These are phyloP conservation scores for Synanthedon formicaeformis DNA, from an alignment of 2,888 invertebrate genomes.

Conservation along the genomic window DNA sequence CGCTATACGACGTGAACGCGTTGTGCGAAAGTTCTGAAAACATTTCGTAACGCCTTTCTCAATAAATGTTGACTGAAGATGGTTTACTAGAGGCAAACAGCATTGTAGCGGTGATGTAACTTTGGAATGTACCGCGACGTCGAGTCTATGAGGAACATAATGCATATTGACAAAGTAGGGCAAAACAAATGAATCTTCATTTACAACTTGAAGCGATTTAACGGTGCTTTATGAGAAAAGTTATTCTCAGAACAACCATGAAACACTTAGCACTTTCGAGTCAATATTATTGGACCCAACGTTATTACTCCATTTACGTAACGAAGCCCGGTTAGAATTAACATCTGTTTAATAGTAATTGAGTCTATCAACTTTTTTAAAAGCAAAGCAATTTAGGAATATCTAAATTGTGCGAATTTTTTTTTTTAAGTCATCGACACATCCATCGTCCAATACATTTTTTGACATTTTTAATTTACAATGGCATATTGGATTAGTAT, in stretches of 20 bases:
- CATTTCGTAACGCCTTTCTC: constrained; percentile 6
- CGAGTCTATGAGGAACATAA: neutral
- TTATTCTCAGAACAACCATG: neutral
- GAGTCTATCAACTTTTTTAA: no score
- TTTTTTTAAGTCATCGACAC: no score
- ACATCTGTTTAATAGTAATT: no score
- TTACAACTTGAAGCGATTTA: constrained; percentile 31
- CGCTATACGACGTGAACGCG: constrained; percentile 1
- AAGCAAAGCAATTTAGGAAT: no score
- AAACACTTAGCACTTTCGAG: no score
- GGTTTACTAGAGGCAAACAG: constrained; percentile 14
- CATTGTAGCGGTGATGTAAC: constrained; percentile 15
- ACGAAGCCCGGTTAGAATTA: no score
- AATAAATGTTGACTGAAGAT: constrained; percentile 10
- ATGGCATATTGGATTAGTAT: no score
- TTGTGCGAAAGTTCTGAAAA: constrained; percentile 6
- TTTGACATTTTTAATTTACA: no score
- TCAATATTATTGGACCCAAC: no score
- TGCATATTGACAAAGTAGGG: constrained; percentile 24
- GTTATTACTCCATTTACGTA: no score
- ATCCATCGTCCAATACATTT: no score
- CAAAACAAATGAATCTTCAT: constrained; percentile 31
- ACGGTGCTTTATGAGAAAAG: constrained; percentile 20
- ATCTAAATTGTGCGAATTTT: no score
- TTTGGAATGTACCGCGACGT: constrained; percentile 9